These are phyloP conservation scores for Hydriomena furcata DNA, from an alignment of 2,888 invertebrate species.

Conservation along the genomic window DNA sequence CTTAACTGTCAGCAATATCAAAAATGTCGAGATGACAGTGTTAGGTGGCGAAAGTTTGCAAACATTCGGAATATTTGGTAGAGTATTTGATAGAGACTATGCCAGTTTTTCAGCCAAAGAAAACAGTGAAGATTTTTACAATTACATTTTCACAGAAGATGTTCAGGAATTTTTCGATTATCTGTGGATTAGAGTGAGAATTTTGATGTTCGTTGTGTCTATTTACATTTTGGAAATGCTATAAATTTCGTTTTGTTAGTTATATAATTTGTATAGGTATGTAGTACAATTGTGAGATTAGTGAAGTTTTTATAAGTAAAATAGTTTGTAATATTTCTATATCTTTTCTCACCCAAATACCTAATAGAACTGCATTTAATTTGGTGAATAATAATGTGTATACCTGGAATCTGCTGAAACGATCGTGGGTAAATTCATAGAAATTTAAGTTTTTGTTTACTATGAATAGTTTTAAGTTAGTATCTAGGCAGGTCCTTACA, in stretches of 20 bases:
- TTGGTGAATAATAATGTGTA: no score
- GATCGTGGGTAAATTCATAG: no score
- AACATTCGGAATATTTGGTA: slow-evolving; percentile 58
- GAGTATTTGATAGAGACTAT: slow-evolving; percentile 55
- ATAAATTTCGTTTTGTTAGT: slow-evolving; percentile 40
- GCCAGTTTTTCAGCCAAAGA: slow-evolving; percentile 33
- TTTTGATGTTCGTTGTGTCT: slow-evolving; percentile 65
- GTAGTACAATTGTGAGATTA: slow-evolving; percentile 12
- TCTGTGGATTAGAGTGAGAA: slow-evolving; percentile 68
- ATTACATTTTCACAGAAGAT: slow-evolving; percentile 59
- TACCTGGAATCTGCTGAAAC: no score
- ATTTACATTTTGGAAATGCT: slow-evolving; percentile 77
- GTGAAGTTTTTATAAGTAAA: no score
- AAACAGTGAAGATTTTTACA: slow-evolving; percentile 40
- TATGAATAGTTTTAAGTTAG: no score
- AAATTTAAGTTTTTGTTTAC: no score
- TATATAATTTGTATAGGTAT: no score
- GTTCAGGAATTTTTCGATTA: slow-evolving; percentile 68
- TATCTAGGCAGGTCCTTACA: no score
- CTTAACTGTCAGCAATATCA: slow-evolving; percentile 32
- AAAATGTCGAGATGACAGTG: slow-evolving; percentile 46
- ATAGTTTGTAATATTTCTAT: no score
- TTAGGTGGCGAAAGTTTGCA: slow-evolving; percentile 45
- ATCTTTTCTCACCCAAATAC: no score
- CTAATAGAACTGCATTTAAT: no score